Evolutionary conservation across 2,113 vertebrate genomes (phyloP).

Genomic region (Caloenas nicobarica): DNA sequence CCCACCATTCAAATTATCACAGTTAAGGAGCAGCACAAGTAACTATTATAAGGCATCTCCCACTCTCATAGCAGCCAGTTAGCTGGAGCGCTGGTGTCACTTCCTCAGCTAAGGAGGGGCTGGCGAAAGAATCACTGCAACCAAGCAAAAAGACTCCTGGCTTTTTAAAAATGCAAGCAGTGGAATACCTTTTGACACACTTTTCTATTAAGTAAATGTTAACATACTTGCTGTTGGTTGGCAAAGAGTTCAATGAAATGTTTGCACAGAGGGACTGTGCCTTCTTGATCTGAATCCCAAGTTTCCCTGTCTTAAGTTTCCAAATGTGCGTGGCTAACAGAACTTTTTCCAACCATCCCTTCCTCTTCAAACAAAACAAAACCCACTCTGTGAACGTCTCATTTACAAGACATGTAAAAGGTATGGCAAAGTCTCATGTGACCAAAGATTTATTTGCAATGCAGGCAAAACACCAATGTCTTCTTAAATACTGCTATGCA

Average conservation of each 20-base stretch:
- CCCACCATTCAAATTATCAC: neutral
- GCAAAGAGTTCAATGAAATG: conserved; percentile 9
- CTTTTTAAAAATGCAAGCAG: neutral
- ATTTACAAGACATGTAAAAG: neutral
- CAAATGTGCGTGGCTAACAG: neutral
- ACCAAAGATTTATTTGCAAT: neutral
- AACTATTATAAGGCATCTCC: neutral
- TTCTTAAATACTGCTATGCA: neutral
- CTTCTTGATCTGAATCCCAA: neutral
- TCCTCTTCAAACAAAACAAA: neutral
- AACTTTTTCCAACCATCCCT: neutral
- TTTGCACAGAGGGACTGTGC: neutral
- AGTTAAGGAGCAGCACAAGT: neutral
- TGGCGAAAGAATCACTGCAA: neutral
- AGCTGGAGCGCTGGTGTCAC: neutral
- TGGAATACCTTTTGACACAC: neutral
- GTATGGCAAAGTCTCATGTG: neutral
- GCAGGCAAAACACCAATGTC: neutral
- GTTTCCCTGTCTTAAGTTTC: neutral
- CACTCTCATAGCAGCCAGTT: neutral
- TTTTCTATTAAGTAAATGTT: neutral
- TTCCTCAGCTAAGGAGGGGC: neutral
- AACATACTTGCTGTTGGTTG: neutral
- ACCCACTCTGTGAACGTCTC: neutral
- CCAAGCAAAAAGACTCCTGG: neutral